Conservation (phyloP, 2,888 invertebrate species). For the Imbricaverruca yamaguchii region DNA sequence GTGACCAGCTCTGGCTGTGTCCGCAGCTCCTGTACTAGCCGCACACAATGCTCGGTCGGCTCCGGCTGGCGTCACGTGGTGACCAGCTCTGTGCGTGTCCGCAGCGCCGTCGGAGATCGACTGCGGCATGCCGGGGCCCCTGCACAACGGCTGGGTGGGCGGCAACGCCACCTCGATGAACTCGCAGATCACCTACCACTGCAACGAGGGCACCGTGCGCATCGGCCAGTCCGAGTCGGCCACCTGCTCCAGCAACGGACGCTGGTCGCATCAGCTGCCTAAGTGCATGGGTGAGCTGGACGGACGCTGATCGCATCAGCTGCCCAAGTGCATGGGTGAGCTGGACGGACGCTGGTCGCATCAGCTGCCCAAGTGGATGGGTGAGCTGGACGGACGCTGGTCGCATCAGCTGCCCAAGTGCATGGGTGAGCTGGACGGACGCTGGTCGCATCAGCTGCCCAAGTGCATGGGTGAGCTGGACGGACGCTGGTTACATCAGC, state of each 20-base stretch:
- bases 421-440: slow-evolving; percentile 42
- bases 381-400: slow-evolving; percentile 45
- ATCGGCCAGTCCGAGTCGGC: slow-evolving; percentile 43
- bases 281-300: slow-evolving; percentile 42
- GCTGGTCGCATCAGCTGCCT: slow-evolving; percentile 50
- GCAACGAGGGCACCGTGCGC: slow-evolving; percentile 39
- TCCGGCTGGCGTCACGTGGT: background rate
- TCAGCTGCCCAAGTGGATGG: slow-evolving; percentile 48
- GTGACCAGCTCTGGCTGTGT: too few species aligned
- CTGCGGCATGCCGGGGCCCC: slow-evolving; percentile 85
- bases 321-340: slow-evolving; percentile 47
- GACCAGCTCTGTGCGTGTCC: background rate
- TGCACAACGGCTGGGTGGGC: slow-evolving; percentile 87
- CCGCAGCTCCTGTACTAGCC: too few species aligned
- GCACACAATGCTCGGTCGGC: too few species aligned
- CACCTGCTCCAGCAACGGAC: slow-evolving; percentile 44
- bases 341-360: slow-evolving; percentile 48
- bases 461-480: slow-evolving; percentile 43
- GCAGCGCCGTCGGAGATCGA: slow-evolving; percentile 68
- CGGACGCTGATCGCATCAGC: slow-evolving; percentile 48
- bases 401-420: slow-evolving; percentile 49
- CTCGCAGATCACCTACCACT: slow-evolving; percentile 44
- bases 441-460: slow-evolving; percentile 50
- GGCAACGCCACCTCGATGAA: slow-evolving; percentile 48
- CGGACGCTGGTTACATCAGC: slow-evolving; percentile 49